A percentile compares a stretch with the other conserved stretches of the same genome.
These are phyloP conservation scores for Vulpes lagopus DNA, from an alignment of 2,113 vertebrate species.

Conservation along the genomic window DNA sequence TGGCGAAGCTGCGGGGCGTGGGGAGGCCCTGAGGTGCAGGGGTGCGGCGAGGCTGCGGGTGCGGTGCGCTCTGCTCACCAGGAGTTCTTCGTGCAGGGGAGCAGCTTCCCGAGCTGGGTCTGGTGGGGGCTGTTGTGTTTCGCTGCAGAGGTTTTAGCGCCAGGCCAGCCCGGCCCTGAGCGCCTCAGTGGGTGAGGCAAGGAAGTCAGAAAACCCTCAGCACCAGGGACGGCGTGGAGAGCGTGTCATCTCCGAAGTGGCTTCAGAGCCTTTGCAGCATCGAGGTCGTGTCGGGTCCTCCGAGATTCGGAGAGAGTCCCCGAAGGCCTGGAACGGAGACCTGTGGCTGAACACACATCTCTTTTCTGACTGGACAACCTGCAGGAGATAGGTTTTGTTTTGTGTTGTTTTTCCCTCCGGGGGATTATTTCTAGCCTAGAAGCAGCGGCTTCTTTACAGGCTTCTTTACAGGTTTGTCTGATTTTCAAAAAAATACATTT, in stretches of 20 bases:
- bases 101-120: no score
- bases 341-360: neutral
- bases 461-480: neutral
- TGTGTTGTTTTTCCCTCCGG: neutral
- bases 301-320: slow-evolving; percentile 34
- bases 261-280: slow-evolving; percentile 56
- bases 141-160: no score
- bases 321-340: neutral
- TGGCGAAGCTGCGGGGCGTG: no score
- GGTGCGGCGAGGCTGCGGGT: no score
- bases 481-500: neutral
- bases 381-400: neutral
- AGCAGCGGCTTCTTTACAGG: neutral
- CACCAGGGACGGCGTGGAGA: slow-evolving; percentile 68
- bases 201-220: slow-evolving; percentile 74
- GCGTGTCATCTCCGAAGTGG: slow-evolving; percentile 55
- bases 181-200: neutral
- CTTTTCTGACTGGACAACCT: neutral
- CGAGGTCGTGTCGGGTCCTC: slow-evolving; percentile 56
- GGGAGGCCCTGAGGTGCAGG: no score
- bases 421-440: neutral
- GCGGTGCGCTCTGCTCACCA: no score
- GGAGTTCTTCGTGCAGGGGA: no score
- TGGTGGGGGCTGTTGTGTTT: no score
- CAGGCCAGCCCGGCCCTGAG: no score